Evolutionary conservation across 2,888 invertebrate species (phyloP), one percentile per base, ranked within the genome.

Genomic region (Hyposoter didymator): DNA sequence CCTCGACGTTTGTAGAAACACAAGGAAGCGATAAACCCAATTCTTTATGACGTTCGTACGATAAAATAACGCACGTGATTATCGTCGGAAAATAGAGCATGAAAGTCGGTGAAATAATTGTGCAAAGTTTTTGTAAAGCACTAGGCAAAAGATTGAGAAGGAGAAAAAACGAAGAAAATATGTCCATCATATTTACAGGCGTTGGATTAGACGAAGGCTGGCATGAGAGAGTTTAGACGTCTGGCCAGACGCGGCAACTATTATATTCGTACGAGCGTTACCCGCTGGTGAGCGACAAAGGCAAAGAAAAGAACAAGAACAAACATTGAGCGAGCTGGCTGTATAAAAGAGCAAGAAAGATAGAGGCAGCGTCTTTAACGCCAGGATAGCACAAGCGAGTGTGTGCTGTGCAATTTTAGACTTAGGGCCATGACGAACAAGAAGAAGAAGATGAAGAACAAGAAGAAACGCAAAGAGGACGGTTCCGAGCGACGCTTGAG

Each of bases 361-460:
- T 39, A 55, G 28, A 64, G 32, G 39, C 39, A 39, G 19, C n/a
- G 66, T 75, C 82, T 74, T 28, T 28, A 52, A 67, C 85, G 79
- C 72, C 75, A 72, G 52, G 79, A 45, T 52, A 84, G 66, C 55
- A 76, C 55, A 59, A 80, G 64, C 52, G 43, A 39, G 55, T 64
- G 75, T 76, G 75, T 45, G 67, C 69, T 89, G 89, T 87, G 90
- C 92, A 93, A 92, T 92, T 93, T 93, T 92, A 93, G 93, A 92
- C 91, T 91, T 91, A 90, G 92, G 90, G 88, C 89, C 73, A 88
- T 89, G 87, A 89, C 69, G 84, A 87, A 83, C 81, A 85, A 84
- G 81, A 82, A 82, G 86, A 72, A 86, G 82, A 88, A 66, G 39
- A 78, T 76, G 78, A 76, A 52, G 64, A 79, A 64, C 39, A 39